phyloP scores from a whole-genome alignment of 2,113 vertebrate genomes.

The Ondatra zibethicus region DNA sequence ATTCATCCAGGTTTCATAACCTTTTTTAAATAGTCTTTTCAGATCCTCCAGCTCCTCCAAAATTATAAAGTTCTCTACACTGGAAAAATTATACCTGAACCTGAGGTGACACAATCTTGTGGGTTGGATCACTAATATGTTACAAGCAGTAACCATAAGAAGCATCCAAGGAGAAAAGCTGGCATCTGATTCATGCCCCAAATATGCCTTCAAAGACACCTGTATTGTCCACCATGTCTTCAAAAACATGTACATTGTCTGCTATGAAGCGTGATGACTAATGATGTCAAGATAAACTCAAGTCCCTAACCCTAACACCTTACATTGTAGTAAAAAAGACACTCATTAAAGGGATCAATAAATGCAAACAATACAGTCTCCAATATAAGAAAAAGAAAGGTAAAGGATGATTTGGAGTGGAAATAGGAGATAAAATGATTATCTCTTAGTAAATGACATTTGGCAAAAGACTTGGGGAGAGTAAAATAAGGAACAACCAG shows the following conservation, averaged over 20 bases:
- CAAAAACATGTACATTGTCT: neutral
- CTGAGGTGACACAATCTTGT: neutral
- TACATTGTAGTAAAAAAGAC: neutral
- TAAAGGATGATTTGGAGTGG: neutral
- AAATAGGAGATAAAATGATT: neutral
- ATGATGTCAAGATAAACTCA: slow-evolving; percentile 10
- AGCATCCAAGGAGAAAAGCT: neutral
- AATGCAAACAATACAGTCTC: neutral
- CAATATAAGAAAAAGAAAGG: neutral
- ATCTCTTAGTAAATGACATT: neutral
- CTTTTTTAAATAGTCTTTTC: neutral
- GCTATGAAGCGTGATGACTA: neutral
- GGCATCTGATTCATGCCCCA: neutral
- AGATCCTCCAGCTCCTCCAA: neutral
- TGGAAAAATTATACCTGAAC: neutral
- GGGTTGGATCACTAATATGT: neutral
- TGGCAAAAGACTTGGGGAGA: neutral
- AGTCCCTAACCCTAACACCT: neutral
- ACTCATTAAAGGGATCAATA: neutral
- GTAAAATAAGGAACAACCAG: neutral
- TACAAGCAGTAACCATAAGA: neutral
- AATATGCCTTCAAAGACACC: neutral
- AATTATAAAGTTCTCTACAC: neutral
- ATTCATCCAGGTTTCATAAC: neutral
- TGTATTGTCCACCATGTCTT: neutral